A percentile compares a stretch with the other conserved stretches of the same genome.
Evolutionary conservation across 2,797 vertebrate genomes (phyloP).

Genomic region (Poeciliopsis gracilis): DNA sequence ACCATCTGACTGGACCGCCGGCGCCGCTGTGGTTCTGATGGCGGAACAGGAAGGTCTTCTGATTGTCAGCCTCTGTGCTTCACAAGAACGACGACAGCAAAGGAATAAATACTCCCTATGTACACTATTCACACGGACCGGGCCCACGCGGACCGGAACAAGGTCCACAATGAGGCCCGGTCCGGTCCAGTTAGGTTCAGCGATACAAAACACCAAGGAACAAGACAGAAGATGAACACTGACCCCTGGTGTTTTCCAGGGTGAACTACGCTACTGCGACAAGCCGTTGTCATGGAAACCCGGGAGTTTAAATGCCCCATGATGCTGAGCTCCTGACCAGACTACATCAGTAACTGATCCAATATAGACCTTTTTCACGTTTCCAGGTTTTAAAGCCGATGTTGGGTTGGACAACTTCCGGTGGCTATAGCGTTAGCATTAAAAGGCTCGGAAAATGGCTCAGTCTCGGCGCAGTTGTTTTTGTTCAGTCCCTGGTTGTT

Average conservation of each 20-base stretch:
- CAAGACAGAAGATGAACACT: conserved; percentile 12
- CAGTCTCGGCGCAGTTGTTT: no score
- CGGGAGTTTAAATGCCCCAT: not conserved
- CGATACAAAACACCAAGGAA: conserved; percentile 19
- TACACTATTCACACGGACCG: conserved; percentile 62
- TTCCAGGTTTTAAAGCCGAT: no score
- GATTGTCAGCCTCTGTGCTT: conserved; percentile 92
- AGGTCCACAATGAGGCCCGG: not conserved
- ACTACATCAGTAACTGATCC: not conserved
- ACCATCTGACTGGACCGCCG: conserved; percentile 31
- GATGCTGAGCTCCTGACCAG: not conserved
- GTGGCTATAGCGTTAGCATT: no score
- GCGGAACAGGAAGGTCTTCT: conserved; percentile 19
- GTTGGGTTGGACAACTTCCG: no score
- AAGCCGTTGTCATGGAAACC: not conserved
- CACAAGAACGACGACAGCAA: conserved; percentile 90
- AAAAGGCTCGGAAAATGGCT: no score
- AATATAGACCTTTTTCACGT: no score
- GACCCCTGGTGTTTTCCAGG: not conserved
- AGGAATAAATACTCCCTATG: conserved; percentile 72
- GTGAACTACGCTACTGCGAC: not conserved
- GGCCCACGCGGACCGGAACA: not conserved
- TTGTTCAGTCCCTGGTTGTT: no score
- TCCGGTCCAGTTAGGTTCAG: conserved; percentile 18
- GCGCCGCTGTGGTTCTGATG: conserved; percentile 2